Base-by-base conservation (phyloP, 2,113 vertebrate genomes). In the Platichthys flesus region DNA sequence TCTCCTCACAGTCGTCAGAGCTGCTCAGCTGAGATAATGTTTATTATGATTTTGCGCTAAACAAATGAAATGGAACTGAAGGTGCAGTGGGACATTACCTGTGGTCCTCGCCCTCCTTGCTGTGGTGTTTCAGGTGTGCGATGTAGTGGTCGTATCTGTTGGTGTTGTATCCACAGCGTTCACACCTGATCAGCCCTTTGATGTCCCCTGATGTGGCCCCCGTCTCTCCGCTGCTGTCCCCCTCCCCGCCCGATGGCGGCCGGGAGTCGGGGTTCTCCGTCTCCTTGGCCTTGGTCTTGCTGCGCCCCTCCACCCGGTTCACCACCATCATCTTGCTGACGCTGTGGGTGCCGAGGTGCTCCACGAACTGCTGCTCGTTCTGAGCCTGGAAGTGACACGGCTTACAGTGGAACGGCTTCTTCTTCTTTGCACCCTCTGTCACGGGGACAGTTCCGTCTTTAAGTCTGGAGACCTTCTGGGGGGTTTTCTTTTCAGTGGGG, bases 151-250 rank as follows among this genome's bases (percentile, higher is more conserved):
- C 98, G 0, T 97, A 98, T 62, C 98, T 91, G 91, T 98, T 99
- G 85, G 98, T 99, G 90, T 99, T 99, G 89, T 99, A 99, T 76
- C 98, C 98, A 58, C 98, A 99, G 2, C 97, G 94, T 61, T 99
- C 97, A 35, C 98, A 99, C 12, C 96, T 94, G 71, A 99, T 99
- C 45, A 98, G 94, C 5, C 98, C 98, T 88, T 98, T 99, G 16
- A 93, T 93, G 72, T 96, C 96, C 62, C 93, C 95, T 3, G 4
- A n/a, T 2, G 40, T 2, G 0, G 23, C 74, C 62, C 14, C 91
- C 84, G 40, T 37, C 14, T 79, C 68, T 88, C 90, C 3, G 79
- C 90, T 51, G 90, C 52, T 42, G 10, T 85, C 85, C 0, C 0
- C 88, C 1, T 93, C 90, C 57, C 91, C 93, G 0, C 31, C 76